Evolutionary conservation across 2,888 invertebrate species (phyloP).

Genomic region (Barypeithes pellucidus): DNA sequence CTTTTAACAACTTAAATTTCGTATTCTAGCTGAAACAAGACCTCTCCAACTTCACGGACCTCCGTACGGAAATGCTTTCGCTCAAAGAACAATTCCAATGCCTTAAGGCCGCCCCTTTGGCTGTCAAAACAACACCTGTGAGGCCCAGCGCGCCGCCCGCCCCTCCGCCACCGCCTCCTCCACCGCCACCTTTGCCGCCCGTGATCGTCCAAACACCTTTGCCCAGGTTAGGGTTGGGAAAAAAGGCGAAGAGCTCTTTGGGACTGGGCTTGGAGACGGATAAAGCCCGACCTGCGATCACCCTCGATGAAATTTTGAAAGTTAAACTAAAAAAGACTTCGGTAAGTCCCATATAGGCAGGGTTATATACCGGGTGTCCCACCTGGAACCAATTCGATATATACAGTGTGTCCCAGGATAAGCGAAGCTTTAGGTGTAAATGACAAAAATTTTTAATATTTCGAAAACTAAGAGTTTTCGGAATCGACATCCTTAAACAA

Average conservation of each 20-base stretch:
- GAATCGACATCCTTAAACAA: too few relatives aligned
- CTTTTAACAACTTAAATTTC: too few relatives aligned
- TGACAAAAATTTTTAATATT: too few relatives aligned
- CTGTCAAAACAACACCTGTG: slow-evolving; percentile 34
- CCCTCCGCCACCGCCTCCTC: slow-evolving; percentile 54
- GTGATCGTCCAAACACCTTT: slow-evolving; percentile 58
- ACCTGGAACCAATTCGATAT: too few relatives aligned
- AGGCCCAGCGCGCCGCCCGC: slow-evolving; percentile 59
- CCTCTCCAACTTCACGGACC: slow-evolving; percentile 49
- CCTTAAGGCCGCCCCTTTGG: slow-evolving; percentile 30
- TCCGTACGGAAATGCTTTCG: slow-evolving; percentile 54
- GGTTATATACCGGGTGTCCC: too few relatives aligned
- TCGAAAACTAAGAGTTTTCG: too few relatives aligned
- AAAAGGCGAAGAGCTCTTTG: slow-evolving; percentile 53
- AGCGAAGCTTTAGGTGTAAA: too few relatives aligned
- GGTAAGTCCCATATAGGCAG: too few relatives aligned
- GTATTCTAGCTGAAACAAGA: slow-evolving; percentile 57
- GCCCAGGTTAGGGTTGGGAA: slow-evolving; percentile 29
- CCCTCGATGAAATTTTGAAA: slow-evolving; percentile 68
- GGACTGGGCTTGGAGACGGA: slow-evolving; percentile 8
- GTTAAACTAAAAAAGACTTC: slow-evolving; percentile 67
- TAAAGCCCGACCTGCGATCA: slow-evolving; percentile 64
- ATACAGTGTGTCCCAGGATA: too few relatives aligned
- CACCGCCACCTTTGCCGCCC: slow-evolving; percentile 59
- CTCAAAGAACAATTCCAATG: slow-evolving; percentile 55